Evolutionary conservation across 1,140 invertebrate genomes (phyloP).

Genomic region (Micrasema minimum): DNA sequence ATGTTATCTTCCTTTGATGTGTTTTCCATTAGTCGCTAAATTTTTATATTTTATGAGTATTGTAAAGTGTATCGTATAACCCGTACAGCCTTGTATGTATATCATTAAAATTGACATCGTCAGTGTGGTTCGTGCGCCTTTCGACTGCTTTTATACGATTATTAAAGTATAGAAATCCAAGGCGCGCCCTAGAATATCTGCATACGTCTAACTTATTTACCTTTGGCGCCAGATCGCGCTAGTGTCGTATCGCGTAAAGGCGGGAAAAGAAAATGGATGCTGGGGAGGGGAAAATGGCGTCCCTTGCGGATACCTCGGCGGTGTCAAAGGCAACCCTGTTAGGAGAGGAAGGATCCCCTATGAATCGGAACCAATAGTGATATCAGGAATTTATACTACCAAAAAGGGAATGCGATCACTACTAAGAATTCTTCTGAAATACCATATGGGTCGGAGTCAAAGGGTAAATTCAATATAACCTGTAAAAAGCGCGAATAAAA

Average conservation of each 20-base stretch:
- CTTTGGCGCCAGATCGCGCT: constrained; percentile 30
- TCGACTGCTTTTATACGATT: constrained; percentile 2
- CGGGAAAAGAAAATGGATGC: constrained; percentile 17
- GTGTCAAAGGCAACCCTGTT: constrained; percentile 45
- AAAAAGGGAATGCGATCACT: constrained; percentile 33
- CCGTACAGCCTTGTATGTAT: too few species aligned
- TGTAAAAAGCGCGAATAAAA: neutral
- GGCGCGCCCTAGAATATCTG: constrained; percentile 38
- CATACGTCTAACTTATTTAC: constrained; percentile 47
- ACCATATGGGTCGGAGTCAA: constrained; percentile 21
- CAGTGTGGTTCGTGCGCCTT: neutral
- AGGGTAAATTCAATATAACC: constrained; percentile 33
- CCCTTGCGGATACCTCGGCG: constrained; percentile 25
- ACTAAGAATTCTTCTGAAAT: constrained; percentile 18
- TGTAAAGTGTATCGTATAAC: too few species aligned
- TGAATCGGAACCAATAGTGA: constrained; percentile 37
- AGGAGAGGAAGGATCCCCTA: constrained; percentile 29
- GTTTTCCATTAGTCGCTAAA: too few species aligned
- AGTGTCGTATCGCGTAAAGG: constrained; percentile 22
- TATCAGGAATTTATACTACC: constrained; percentile 18
- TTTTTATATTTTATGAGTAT: too few species aligned
- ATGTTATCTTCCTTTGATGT: too few species aligned
- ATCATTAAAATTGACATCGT: constrained; percentile 12
- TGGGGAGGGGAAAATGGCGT: constrained; percentile 10
- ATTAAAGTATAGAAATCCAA: constrained; percentile 6